phyloP scores from a whole-genome alignment of 2,888 invertebrate genomes.

The Drosophila rellima region DNA sequence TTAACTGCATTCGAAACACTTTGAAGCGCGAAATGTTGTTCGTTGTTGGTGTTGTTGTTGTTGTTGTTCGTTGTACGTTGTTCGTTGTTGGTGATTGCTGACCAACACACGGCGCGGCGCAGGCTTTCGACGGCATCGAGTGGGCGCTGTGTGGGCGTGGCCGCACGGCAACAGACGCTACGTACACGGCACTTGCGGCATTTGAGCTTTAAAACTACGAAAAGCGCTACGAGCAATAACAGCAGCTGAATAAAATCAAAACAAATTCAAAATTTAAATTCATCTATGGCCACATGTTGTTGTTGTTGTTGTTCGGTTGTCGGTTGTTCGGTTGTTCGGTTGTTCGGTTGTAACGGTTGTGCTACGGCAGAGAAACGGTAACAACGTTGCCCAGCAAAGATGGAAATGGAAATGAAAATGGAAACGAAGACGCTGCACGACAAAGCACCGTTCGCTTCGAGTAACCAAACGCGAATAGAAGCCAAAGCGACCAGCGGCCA shows the following conservation, averaged over 20 bases:
- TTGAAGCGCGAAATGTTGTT: slow-evolving; percentile 79
- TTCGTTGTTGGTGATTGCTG: slow-evolving; percentile 39
- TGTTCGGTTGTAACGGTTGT: slow-evolving; percentile 64
- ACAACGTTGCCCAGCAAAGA: slow-evolving; percentile 40
- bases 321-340: slow-evolving; percentile 19
- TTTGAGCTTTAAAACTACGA: slow-evolving; percentile 47
- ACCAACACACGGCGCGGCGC: slow-evolving; percentile 48
- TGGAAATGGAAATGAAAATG: slow-evolving; percentile 27
- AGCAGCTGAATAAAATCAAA: slow-evolving; percentile 29
- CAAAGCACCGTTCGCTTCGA: slow-evolving; percentile 85
- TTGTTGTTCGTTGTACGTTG: slow-evolving; percentile 26
- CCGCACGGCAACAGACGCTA: slow-evolving; percentile 39
- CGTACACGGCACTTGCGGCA: slow-evolving; percentile 47
- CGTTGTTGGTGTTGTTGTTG: slow-evolving; percentile 31
- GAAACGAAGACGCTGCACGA: slow-evolving; percentile 28
- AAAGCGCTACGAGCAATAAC: slow-evolving; percentile 14
- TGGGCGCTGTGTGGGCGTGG: slow-evolving; percentile 53
- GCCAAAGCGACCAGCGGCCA: slow-evolving; percentile 60
- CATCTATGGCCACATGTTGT: slow-evolving; percentile 56
- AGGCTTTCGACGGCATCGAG: slow-evolving; percentile 49
- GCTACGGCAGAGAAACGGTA: slow-evolving; percentile 64
- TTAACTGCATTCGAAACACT: slow-evolving; percentile 79
- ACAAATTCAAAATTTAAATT: slow-evolving; percentile 55
- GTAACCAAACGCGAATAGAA: slow-evolving; percentile 84
- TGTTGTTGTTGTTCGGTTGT: slow-evolving; percentile 25